A percentile compares a stretch with the other conserved stretches of the same genome.
Conservation (phyloP, 2,888 invertebrate genomes). For the Odontocolon sp. region DNA sequence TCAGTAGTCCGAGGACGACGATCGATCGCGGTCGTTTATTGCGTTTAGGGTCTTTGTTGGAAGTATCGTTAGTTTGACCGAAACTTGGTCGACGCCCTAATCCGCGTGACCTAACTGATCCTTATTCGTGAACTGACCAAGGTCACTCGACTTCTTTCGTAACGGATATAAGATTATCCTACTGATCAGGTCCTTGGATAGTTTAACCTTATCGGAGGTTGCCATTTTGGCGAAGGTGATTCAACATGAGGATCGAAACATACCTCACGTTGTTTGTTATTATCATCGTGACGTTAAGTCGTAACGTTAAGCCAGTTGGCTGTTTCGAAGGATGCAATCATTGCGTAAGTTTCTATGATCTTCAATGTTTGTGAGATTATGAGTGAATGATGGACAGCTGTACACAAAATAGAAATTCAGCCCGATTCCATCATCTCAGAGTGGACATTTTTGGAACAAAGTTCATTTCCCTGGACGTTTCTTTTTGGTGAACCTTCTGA, state of each 20-base stretch:
- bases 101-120: too few relatives aligned
- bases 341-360: conserved; percentile 41
- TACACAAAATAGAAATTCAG: too few relatives aligned
- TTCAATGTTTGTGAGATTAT: too few relatives aligned
- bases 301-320: not conserved
- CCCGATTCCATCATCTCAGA: too few relatives aligned
- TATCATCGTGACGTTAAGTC: conserved; percentile 8
- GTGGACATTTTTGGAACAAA: too few relatives aligned
- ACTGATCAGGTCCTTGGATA: not conserved
- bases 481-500: too few relatives aligned
- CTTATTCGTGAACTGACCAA: too few relatives aligned
- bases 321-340: not conserved
- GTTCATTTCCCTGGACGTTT: too few relatives aligned
- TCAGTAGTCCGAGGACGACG: conserved; percentile 67
- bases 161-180: too few relatives aligned
- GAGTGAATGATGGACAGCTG: too few relatives aligned
- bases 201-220: not conserved
- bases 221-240: conserved; percentile 26
- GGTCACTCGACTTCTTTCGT: too few relatives aligned
- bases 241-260: conserved; percentile 59
- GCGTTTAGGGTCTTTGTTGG: conserved; percentile 25
- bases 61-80: not conserved
- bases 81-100: not conserved
- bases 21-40: conserved; percentile 61
- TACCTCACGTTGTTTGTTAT: conserved; percentile 43